Evolutionary conservation across 2,113 vertebrate genomes (phyloP).

Genomic region (Hippocampus zosterae): DNA sequence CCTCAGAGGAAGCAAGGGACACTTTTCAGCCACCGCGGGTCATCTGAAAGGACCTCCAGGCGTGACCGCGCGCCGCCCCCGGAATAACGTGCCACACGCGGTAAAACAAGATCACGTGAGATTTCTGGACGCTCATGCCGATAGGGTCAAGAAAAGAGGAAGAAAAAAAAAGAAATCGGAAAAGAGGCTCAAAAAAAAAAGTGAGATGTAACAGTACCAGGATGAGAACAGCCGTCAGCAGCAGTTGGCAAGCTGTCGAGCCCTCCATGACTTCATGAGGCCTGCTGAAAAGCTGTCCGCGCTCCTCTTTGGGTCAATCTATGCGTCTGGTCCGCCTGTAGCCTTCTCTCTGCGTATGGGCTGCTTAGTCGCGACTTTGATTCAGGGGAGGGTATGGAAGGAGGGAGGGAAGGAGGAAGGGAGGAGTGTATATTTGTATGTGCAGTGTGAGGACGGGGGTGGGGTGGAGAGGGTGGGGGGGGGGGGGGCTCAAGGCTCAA

Average conservation of each 20-base stretch:
- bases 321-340: slow-evolving; percentile 60
- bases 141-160: neutral
- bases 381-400: slow-evolving; percentile 58
- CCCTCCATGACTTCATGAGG: slow-evolving; percentile 58
- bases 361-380: slow-evolving; percentile 71
- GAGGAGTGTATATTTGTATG: slow-evolving; percentile 23
- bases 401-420: slow-evolving; percentile 48
- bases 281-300: slow-evolving; percentile 23
- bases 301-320: slow-evolving; percentile 65
- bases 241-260: slow-evolving; percentile 44
- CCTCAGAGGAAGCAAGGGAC: neutral
- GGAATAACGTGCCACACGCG: neutral
- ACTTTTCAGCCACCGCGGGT: neutral
- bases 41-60: neutral
- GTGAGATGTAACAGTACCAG: slow-evolving; percentile 61
- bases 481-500: slow-evolving; percentile 49
- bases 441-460: slow-evolving; percentile 9
- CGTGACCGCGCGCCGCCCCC: too few relatives aligned
- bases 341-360: slow-evolving; percentile 64
- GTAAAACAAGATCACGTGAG: slow-evolving; percentile 4
- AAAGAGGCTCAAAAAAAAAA: neutral
- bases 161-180: neutral
- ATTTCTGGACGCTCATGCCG: neutral
- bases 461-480: slow-evolving; percentile 11
- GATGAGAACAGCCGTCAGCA: slow-evolving; percentile 62